A percentile compares a stretch with the other conserved stretches of the same genome.
Conservation (phyloP, 2,797 vertebrate species). For the Rhadinocentrus ornatus region DNA sequence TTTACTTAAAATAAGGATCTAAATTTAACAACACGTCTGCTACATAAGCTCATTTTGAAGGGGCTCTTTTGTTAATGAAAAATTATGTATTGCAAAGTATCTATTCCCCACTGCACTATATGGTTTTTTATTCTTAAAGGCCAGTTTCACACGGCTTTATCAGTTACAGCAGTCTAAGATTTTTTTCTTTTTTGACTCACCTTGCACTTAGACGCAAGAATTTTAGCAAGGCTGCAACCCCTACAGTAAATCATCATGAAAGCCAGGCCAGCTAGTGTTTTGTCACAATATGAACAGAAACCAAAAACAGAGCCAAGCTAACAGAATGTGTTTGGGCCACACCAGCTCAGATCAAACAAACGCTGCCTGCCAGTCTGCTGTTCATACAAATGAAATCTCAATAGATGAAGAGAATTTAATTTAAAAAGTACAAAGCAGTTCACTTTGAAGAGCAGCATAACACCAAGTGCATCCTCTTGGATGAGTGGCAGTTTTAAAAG, state of each 20-base stretch:
- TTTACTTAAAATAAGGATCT: background rate
- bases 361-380: background rate
- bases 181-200: background rate
- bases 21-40: background rate
- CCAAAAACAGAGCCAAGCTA: conserved; percentile 4
- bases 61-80: background rate
- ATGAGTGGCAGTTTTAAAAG: conserved; percentile 15
- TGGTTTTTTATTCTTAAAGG: conserved; percentile 7
- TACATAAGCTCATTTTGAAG: background rate
- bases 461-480: background rate
- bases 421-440: background rate
- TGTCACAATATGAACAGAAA: conserved; percentile 16
- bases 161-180: background rate
- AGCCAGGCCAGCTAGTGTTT: background rate
- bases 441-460: conserved; percentile 8
- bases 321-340: conserved; percentile 24
- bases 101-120: background rate
- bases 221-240: background rate
- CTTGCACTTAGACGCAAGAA: conserved; percentile 5
- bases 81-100: background rate
- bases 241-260: conserved; percentile 11
- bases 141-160: conserved; percentile 5
- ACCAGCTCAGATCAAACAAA: conserved; percentile 6
- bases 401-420: background rate
- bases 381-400: background rate